Evolutionary conservation across 2,888 invertebrate species (phyloP).

Genomic region (Orchesella flavescens): DNA sequence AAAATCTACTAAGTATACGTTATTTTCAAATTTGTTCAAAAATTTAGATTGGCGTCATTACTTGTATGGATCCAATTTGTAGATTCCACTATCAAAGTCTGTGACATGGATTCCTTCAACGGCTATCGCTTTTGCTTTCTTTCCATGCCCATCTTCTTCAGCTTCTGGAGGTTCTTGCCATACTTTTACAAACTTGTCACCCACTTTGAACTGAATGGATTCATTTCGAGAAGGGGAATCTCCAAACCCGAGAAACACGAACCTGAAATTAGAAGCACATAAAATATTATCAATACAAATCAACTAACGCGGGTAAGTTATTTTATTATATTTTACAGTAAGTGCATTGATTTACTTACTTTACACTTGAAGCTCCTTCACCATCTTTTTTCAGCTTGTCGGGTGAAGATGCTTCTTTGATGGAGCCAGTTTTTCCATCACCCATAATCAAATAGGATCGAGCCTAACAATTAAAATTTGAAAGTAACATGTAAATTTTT

Average conservation of each 20-base stretch:
- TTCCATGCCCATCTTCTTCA: constrained; percentile 6
- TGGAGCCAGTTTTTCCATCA: background rate
- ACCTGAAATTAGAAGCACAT: constrained; percentile 23
- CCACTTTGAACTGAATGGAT: background rate
- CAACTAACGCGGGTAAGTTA: no score
- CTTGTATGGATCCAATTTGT: constrained; percentile 20
- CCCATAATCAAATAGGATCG: constrained; percentile 44
- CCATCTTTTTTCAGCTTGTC: constrained; percentile 51
- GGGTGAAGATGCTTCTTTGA: background rate
- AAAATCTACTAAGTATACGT: constrained; percentile 2
- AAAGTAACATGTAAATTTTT: no score
- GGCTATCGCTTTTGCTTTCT: background rate
- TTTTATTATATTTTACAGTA: no score
- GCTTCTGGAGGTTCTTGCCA: background rate
- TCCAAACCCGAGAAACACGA: constrained; percentile 44
- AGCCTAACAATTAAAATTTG: constrained; percentile 36
- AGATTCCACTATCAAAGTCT: constrained; percentile 14
- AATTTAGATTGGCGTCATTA: background rate
- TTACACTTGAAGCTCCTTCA: constrained; percentile 46
- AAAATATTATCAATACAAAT: no score
- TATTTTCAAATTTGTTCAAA: constrained; percentile 20
- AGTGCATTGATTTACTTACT: constrained; percentile 29
- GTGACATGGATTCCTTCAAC: background rate
- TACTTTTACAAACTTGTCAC: background rate
- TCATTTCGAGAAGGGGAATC: background rate